Base-by-base conservation (phyloP, 2,797 vertebrate species). In the Orientallactaga sibirica region DNA sequence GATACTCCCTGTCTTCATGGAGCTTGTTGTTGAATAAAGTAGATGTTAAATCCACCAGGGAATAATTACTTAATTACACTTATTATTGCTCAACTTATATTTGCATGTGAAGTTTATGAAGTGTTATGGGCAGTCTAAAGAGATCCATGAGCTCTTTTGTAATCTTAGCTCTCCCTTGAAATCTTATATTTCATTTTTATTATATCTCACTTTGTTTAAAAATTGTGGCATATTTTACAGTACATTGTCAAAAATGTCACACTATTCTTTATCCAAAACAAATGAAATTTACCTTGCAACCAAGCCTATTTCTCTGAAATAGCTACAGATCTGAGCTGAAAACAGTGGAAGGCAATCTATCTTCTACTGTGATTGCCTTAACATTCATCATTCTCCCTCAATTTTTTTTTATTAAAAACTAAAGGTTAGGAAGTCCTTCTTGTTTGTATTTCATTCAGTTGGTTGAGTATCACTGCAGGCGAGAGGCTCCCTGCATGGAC, bases 151-250 rank as follows among this genome's bases (percentile, higher is more conserved):
- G 92, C 77, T 95, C 0, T 4, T 96, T 95, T 67, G 91, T 97
- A 95, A 97, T 85, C 91, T 86, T 90, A 93, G 80, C 88, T 96
- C 84, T 95, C 87, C 86, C 86, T 58, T 78, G 94, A 83, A 96
- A 95, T 96, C 91, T 96, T 86, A 64, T 88, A 96, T 96, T 97
- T 98, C 77, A 95, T 96, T 97, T 98, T 97, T 97, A 97, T 97
- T 97, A 90, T 92, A 89, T 97, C 84, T 95, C 97, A 95, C 86
- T 96, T 95, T 95, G 88, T 93, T 97, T 93, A 16, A 97, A 92
- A 96, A 97, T 96, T 94, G 96, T 97, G 95, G 87, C 76, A 94
- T 95, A 95, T 94, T 97, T 96, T 97, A 96, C 77, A 97, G 95
- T 80, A 95, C 91, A 29, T 95, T 97, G 96, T 97, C 94, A 97